Evolutionary conservation across 1,140 invertebrate genomes (phyloP), one percentile per base, ranked within the genome.

Genomic region (Chelonus insularis): DNA sequence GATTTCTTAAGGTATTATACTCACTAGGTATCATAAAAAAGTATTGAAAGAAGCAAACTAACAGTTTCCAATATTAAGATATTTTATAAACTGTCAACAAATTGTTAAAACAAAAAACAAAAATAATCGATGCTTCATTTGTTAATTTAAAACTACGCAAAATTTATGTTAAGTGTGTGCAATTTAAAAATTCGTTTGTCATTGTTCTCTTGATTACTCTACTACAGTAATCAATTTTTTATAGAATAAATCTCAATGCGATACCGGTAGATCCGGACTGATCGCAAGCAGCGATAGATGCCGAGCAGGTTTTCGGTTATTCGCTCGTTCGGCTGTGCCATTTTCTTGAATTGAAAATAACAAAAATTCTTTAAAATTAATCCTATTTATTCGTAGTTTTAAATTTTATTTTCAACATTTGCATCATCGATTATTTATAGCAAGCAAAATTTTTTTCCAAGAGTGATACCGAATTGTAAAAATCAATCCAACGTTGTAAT

Each of bases 1-100:
- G 67, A 72, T 70, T 74, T 60, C 73, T 72, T 71, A 79, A 66
- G 73, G 73, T 79, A 78, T 78, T 79, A 72, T 74, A 57, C 66
- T 60, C 62, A 56, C 58, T 60, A 62, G 59, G 54, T 62, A 58
- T 57, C 34, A 43, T 41, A 64, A 57, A 32, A n/a, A 43, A 52
- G 37, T 51, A 39, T 54, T 39, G 7, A 34, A 52, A 52, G 18
- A 8, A 52, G 34, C n/a, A 52, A 52, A n/a, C n/a, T n/a, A n/a
- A n/a, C n/a, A n/a, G n/a, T 43, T 14, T 18, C n/a, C 4, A 32
- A 5, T 32, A 9, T 9, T 32, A 9, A 32, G 4, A 9, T 5
- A 32, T 32, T 5, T 39, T 8, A 39, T 39, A 5, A 39, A 39
- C 4, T 39, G 20, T 18, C 7, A 7, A 14, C 7, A 20, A 47